Conservation (phyloP, 1,140 invertebrate species). For the Cecropterus lyciades region DNA sequence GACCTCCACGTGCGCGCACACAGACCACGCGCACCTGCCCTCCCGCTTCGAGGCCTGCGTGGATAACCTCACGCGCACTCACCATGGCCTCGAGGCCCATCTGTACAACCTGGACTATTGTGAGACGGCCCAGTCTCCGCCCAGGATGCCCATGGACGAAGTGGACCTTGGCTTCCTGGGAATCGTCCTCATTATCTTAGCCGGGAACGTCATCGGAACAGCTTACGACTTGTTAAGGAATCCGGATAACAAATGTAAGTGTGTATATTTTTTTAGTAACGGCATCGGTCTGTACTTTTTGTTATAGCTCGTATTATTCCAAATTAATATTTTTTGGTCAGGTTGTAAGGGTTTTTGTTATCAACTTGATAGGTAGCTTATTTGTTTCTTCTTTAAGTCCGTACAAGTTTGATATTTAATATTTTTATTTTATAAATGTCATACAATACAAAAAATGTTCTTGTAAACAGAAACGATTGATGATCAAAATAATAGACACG, state of each 20-base stretch:
- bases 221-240: conserved; percentile 49
- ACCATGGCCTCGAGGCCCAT: conserved; percentile 42
- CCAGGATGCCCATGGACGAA: conserved; percentile 33
- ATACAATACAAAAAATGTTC: no score
- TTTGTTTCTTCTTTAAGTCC: no score
- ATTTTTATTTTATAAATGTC: no score
- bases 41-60: conserved; percentile 49
- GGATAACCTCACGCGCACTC: conserved; percentile 38
- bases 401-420: no score
- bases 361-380: no score
- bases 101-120: conserved; percentile 47
- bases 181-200: conserved; percentile 39
- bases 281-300: no score
- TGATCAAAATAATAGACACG: no score
- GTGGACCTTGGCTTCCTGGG: conserved; percentile 42
- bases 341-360: no score
- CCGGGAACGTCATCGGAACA: conserved; percentile 50
- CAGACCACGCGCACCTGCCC: conserved; percentile 7
- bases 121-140: conserved; percentile 4
- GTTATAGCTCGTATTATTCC: no score
- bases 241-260: conserved; percentile 50
- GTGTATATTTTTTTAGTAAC: no score
- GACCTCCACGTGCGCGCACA: conserved; percentile 42
- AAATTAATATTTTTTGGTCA: no score
- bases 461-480: no score